These are phyloP conservation scores for Mythimna vitellina DNA, from an alignment of 2,888 invertebrate genomes.

Conservation along the genomic window DNA sequence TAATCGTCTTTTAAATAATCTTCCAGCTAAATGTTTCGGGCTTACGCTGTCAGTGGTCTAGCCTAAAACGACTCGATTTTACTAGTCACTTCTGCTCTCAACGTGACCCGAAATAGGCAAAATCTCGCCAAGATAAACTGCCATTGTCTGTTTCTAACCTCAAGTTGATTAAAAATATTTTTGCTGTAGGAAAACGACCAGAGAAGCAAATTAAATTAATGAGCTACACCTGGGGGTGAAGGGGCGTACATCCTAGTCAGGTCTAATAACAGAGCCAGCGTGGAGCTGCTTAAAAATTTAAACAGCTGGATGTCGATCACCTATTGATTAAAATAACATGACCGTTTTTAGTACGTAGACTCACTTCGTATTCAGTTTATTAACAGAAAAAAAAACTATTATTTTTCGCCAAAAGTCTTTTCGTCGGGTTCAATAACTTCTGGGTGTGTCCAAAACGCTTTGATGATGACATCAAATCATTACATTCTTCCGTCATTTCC, in stretches of 20 bases:
- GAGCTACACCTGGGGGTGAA: constrained; percentile 2
- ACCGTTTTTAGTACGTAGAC: constrained; percentile 10
- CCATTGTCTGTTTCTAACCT: neutral
- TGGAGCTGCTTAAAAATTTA: constrained; percentile 22
- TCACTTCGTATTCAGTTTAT: constrained; percentile 3
- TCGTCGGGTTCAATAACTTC: constrained; percentile 31
- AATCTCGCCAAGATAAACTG: neutral
- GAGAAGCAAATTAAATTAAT: constrained; percentile 6
- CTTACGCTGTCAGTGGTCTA: neutral
- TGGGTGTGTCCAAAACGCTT: constrained; percentile 23
- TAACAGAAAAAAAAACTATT: constrained; percentile 9
- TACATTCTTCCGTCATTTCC: constrained; percentile 37
- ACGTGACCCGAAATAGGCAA: neutral
- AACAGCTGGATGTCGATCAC: neutral
- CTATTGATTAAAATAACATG: constrained; percentile 5
- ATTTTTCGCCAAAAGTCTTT: constrained; percentile 5
- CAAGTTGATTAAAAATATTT: neutral
- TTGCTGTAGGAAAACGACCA: neutral
- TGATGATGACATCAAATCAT: constrained; percentile 50
- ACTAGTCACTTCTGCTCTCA: neutral
- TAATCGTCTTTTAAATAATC: neutral
- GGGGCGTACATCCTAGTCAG: neutral
- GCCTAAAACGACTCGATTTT: neutral
- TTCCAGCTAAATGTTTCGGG: neutral
- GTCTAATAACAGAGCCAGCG: neutral